Conservation (phyloP, 1,140 invertebrate species). For the Dreissena rostriformis region DNA sequence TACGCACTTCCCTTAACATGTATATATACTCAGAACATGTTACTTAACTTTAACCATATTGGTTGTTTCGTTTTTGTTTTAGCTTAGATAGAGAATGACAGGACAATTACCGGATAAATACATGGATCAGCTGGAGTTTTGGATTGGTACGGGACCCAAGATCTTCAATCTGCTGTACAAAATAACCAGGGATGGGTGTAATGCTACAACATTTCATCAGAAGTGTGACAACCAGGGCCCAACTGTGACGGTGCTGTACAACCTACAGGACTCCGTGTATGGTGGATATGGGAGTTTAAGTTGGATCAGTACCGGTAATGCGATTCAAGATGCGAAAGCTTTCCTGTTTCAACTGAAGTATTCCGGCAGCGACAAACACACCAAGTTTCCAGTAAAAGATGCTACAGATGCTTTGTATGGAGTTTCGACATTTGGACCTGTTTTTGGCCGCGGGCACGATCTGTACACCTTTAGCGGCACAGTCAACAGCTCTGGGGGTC, state of each 20-base stretch:
- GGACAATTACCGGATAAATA: neutral
- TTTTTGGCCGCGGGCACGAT: slow-evolving; percentile 40
- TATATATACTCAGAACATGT: no score
- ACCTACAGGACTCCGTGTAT: slow-evolving; percentile 42
- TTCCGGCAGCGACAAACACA: neutral
- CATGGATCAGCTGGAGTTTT: slow-evolving; percentile 17
- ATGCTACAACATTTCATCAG: slow-evolving; percentile 37
- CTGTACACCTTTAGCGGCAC: neutral
- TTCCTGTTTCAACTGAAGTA: slow-evolving; percentile 48
- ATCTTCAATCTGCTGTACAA: slow-evolving; percentile 48
- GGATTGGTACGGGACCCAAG: slow-evolving; percentile 23
- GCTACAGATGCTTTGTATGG: neutral
- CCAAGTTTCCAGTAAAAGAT: slow-evolving; percentile 31
- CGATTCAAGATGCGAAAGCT: slow-evolving; percentile 37
- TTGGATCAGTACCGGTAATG: slow-evolving; percentile 16
- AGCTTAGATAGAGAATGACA: neutral
- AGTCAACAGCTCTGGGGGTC: neutral
- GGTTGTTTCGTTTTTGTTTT: no score
- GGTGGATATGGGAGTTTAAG: slow-evolving; percentile 49
- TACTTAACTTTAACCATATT: no score
- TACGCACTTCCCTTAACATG: no score
- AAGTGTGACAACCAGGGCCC: slow-evolving; percentile 51
- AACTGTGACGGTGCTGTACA: slow-evolving; percentile 53
- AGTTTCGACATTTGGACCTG: slow-evolving; percentile 9
- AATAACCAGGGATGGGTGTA: slow-evolving; percentile 39